phyloP scores from a whole-genome alignment of 2,888 invertebrate genomes.

The Chrysolina oricalcia region DNA sequence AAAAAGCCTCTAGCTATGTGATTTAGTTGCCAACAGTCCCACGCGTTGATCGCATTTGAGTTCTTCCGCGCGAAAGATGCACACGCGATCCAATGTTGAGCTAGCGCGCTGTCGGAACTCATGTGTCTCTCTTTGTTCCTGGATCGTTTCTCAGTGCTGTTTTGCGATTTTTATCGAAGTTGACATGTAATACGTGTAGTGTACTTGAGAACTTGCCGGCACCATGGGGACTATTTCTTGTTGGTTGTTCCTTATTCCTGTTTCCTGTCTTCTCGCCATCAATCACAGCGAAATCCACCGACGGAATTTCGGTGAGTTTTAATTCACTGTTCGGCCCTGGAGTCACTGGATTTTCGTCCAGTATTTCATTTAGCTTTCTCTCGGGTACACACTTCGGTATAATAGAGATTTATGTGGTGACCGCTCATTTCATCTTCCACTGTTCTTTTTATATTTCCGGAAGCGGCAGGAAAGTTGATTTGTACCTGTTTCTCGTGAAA shows the following conservation, averaged over 20 bases:
- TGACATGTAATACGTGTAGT: slow-evolving; percentile 31
- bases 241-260: slow-evolving; percentile 50
- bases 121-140: slow-evolving; percentile 38
- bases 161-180: not conserved
- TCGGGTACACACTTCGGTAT: slow-evolving; percentile 24
- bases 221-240: slow-evolving; percentile 58
- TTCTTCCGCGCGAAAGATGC: slow-evolving; percentile 47
- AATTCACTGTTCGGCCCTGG: not conserved
- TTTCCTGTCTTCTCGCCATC: slow-evolving; percentile 54
- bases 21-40: slow-evolving; percentile 68
- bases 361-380: not conserved
- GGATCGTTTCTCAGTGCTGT: slow-evolving; percentile 38
- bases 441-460: slow-evolving; percentile 21
- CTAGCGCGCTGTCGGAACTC: slow-evolving; percentile 46
- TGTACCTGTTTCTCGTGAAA: not conserved
- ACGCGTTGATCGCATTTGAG: slow-evolving; percentile 64
- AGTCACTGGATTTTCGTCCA: not conserved
- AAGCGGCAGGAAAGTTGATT: not conserved
- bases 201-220: slow-evolving; percentile 38
- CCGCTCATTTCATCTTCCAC: slow-evolving; percentile 31
- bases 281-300: slow-evolving; percentile 34
- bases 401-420: slow-evolving; percentile 60
- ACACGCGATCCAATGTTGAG: slow-evolving; percentile 58
- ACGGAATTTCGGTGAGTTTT: slow-evolving; percentile 63
- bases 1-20: slow-evolving; percentile 68